Conservation (phyloP, 2,888 invertebrate species). For the Lordiphosa andalusiaca region DNA sequence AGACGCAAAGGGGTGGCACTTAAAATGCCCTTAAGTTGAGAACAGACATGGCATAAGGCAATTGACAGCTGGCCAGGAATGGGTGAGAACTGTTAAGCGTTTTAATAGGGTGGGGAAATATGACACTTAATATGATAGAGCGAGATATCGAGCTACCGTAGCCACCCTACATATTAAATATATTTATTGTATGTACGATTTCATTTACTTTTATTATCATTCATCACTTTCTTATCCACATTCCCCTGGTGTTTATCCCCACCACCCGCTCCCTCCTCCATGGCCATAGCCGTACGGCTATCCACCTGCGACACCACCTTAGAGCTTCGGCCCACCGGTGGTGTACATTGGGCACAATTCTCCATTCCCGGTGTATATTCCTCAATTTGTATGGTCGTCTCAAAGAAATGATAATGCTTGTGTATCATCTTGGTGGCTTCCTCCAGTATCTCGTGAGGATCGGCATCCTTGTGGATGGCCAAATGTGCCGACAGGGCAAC, state of each 20-base stretch:
- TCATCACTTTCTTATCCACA: background rate
- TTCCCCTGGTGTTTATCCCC: background rate
- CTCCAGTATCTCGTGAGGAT: constrained; percentile 56
- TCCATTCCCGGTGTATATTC: constrained; percentile 48
- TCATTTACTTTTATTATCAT: background rate
- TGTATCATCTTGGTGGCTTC: constrained; percentile 51
- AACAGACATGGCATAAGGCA: no score
- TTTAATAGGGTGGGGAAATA: background rate
- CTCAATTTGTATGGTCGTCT: constrained; percentile 65
- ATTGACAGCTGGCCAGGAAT: no score
- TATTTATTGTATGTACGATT: background rate
- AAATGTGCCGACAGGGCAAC: constrained; percentile 60
- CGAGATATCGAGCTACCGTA: no score
- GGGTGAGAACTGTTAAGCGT: background rate
- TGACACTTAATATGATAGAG: no score
- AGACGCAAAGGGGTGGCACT: no score
- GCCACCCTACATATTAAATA: no score
- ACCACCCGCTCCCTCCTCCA: constrained; percentile 10
- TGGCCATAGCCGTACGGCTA: background rate
- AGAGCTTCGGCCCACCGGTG: constrained; percentile 1
- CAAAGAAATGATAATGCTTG: constrained; percentile 49
- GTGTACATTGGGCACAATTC: constrained; percentile 42
- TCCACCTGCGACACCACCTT: background rate
- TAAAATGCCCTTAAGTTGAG: no score
- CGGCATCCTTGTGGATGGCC: constrained; percentile 47